Base-by-base conservation (phyloP, 1,140 invertebrate species). In the Lycorma delicatula region DNA sequence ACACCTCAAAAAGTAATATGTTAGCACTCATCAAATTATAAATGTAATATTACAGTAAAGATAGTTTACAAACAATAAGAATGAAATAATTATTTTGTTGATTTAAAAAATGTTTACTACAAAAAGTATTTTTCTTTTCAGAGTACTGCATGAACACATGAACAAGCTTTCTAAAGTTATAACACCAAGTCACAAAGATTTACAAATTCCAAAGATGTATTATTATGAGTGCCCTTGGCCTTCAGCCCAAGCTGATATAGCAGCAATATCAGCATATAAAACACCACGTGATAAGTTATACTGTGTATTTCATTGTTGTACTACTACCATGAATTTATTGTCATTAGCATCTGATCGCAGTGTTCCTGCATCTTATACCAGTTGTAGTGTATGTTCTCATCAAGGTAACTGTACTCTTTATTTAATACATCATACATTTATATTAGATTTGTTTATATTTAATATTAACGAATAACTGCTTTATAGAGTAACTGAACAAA, bases 321-420 rank as follows among this genome's bases (percentile, higher is more conserved):
- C 85, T 4, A 93, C 92, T 61, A 94, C 98, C 56, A 92, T 97
- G 84, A 93, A 94, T 70, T 76, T 98, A 51, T 75, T 97, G 51
- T 86, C 87, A 20, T 83, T 95, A 76, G 85, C 87, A 22, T 86
- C 81, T 46, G 77, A 81, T 60, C 84, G 85, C 63, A 80, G 81
- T 2, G 84, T 90, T n/a, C 92, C 94, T 12, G 88, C 94, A 22
- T 77, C 82, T 98, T 63, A 89, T 94, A 67, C 97, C 97, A 11
- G 93, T 98, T 20, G 79, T 99, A 38, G 93, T 99, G 31, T 98
- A 89, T 74, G 91, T 99, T 51, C 85, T 98, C 53, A 93, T 98
- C 60, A 95, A 93, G 82, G 89, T 89, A 73, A 75, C 62, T 64
- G 58, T 57, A 27, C n/a, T n/a, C n/a, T n/a, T n/a, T n/a, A n/a